These are phyloP conservation scores for Syrrhaptes paradoxus DNA, from an alignment of 2,113 vertebrate genomes.

Conservation along the genomic window DNA sequence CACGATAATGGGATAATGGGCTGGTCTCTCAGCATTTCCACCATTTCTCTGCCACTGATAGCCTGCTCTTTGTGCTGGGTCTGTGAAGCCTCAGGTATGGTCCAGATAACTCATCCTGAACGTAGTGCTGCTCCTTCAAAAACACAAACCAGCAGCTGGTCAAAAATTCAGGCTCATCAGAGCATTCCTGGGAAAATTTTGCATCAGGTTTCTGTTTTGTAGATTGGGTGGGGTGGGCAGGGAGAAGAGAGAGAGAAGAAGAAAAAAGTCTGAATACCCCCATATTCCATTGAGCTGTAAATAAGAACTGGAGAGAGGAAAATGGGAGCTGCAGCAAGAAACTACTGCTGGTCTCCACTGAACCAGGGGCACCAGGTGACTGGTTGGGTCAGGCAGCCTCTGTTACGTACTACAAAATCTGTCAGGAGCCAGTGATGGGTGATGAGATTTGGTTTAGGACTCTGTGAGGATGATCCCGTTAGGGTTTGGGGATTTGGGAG, in stretches of 20 bases:
- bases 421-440: background rate
- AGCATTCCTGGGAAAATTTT: background rate
- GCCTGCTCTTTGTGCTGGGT: background rate
- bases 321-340: background rate
- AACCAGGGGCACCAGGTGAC: background rate
- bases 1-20: fast-evolving
- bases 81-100: background rate
- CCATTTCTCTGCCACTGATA: background rate
- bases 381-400: background rate
- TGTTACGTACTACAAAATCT: background rate
- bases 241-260: background rate
- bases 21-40: background rate
- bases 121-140: background rate
- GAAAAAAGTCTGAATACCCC: background rate
- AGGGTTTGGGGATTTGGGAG: background rate
- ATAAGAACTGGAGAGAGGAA: background rate
- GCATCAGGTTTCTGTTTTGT: background rate
- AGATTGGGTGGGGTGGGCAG: background rate
- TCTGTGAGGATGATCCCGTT: background rate
- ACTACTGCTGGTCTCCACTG: background rate
- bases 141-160: background rate
- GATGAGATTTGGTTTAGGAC: background rate
- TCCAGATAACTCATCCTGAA: background rate
- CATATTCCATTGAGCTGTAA: background rate
- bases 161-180: background rate